These are phyloP conservation scores for Mobula hypostoma DNA, from an alignment of 2,113 vertebrate genomes.

Conservation along the genomic window DNA sequence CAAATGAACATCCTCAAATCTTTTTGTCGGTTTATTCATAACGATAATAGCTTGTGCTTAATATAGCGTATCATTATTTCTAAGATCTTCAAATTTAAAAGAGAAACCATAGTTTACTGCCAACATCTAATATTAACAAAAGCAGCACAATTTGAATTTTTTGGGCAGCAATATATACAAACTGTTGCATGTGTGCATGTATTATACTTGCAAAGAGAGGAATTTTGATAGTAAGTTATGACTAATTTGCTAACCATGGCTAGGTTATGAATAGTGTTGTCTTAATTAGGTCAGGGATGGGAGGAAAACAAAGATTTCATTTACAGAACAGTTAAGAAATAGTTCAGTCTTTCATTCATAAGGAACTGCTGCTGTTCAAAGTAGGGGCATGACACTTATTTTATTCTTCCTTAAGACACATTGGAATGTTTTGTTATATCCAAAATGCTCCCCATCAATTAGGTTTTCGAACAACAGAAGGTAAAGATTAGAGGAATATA, in stretches of 20 bases:
- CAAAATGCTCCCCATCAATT: neutral
- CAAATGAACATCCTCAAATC: neutral
- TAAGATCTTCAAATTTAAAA: slow-evolving; percentile 50
- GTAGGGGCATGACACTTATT: neutral
- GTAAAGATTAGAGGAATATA: neutral
- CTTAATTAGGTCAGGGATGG: neutral
- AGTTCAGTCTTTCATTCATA: neutral
- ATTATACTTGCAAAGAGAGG: neutral
- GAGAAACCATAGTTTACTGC: slow-evolving; percentile 44
- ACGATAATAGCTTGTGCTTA: neutral
- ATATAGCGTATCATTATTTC: no score
- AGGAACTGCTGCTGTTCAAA: neutral
- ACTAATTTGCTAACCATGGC: neutral
- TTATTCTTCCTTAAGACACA: neutral
- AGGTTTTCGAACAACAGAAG: neutral
- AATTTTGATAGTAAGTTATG: neutral
- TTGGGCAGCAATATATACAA: neutral
- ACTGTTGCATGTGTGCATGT: neutral
- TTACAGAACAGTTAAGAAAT: neutral
- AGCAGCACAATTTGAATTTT: neutral
- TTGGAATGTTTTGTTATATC: neutral
- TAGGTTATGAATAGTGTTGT: neutral
- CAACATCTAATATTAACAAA: slow-evolving; percentile 42
- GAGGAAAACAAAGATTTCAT: neutral
- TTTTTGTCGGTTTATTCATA: neutral